These are phyloP conservation scores for Colistium nudipinnis DNA, from an alignment of 2,113 vertebrate genomes.

Conservation along the genomic window DNA sequence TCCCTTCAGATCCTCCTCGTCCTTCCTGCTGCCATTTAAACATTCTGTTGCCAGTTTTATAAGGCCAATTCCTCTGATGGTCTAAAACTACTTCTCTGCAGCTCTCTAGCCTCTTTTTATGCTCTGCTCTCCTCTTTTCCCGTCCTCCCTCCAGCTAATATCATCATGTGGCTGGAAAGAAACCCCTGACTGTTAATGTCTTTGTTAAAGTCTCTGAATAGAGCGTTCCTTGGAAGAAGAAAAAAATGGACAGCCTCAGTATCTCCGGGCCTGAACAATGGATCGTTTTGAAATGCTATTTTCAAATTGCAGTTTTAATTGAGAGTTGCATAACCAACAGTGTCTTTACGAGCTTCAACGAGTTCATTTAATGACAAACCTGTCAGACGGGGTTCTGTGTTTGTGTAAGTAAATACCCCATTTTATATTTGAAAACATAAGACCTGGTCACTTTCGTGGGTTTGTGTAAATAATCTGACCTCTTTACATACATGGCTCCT, in stretches of 20 bases:
- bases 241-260: background rate
- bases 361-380: background rate
- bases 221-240: background rate
- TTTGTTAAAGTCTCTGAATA: background rate
- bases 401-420: no score
- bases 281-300: background rate
- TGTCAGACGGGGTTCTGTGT: no score
- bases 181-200: background rate
- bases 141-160: conserved; percentile 2
- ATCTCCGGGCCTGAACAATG: background rate
- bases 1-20: conserved; percentile 11
- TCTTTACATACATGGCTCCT: no score
- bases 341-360: background rate
- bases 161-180: background rate
- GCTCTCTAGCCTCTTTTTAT: conserved; percentile 9
- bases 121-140: background rate
- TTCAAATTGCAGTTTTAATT: background rate
- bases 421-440: no score
- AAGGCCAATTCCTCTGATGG: conserved; percentile 13
- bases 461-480: no score
- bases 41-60: conserved; percentile 34
- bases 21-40: conserved; percentile 30
- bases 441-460: no score
- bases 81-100: background rate
- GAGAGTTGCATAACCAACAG: background rate